A percentile compares a stretch with the other conserved stretches of the same genome.
These are phyloP conservation scores for Jordanella pulchra DNA, from an alignment of 2,797 vertebrate species.

Conservation along the genomic window DNA sequence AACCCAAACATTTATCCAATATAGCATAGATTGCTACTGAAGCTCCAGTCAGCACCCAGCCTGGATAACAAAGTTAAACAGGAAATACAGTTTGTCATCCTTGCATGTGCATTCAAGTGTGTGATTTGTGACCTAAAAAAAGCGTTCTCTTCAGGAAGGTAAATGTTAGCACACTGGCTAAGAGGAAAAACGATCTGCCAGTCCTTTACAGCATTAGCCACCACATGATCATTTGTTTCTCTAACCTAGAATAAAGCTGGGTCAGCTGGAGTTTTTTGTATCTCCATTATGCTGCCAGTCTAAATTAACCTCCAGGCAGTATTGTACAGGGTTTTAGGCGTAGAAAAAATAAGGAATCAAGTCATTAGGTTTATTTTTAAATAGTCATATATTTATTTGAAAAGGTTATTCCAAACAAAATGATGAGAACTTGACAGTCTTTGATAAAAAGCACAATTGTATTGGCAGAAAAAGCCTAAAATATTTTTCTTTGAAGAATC, in stretches of 20 bases:
- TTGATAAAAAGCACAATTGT: not conserved
- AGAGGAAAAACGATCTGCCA: slow-evolving; percentile 65
- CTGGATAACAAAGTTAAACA: slow-evolving; percentile 56
- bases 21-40: slow-evolving; percentile 12
- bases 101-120: slow-evolving; percentile 20
- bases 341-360: not conserved
- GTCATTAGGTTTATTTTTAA: not conserved
- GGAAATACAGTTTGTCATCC: slow-evolving; percentile 49
- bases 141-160: slow-evolving; percentile 13
- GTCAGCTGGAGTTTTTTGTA: slow-evolving; percentile 24
- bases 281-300: not conserved
- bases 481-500: too few relatives aligned
- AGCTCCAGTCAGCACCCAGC: slow-evolving; percentile 26
- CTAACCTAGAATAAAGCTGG: slow-evolving; percentile 54
- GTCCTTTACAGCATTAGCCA: slow-evolving; percentile 60
- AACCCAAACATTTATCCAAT: slow-evolving; percentile 9
- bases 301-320: not conserved
- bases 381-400: not conserved
- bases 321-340: not conserved
- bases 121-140: slow-evolving; percentile 19
- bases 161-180: slow-evolving; percentile 16
- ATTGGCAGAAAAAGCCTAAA: too few relatives aligned
- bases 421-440: not conserved
- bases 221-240: slow-evolving; percentile 64
- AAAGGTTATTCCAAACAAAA: not conserved